Conservation (phyloP, 2,113 vertebrate species). For the Daphoenositta chrysoptera region DNA sequence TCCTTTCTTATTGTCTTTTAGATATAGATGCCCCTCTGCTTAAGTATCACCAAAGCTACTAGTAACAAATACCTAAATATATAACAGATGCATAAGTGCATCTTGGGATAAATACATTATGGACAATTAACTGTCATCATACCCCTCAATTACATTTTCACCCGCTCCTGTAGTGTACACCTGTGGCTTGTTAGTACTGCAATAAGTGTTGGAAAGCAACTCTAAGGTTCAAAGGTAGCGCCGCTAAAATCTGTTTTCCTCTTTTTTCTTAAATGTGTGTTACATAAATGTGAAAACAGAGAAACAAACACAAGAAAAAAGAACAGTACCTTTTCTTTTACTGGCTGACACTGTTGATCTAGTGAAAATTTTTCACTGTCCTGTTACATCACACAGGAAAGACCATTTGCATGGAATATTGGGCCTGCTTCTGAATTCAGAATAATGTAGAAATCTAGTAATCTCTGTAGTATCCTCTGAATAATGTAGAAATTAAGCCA, state of each 20-base stretch:
- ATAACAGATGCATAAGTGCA: conserved; percentile 71
- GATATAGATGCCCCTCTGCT: conserved; percentile 65
- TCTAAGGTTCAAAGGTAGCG: conserved; percentile 68
- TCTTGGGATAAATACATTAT: conserved; percentile 74
- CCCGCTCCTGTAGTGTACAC: conserved; percentile 64
- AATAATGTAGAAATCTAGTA: not conserved
- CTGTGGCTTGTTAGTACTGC: conserved; percentile 72
- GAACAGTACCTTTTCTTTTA: not conserved
- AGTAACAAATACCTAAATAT: conserved; percentile 70
- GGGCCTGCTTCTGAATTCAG: not conserved
- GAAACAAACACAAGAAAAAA: not conserved
- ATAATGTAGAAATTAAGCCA: not conserved
- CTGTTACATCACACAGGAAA: not conserved
- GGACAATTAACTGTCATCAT: conserved; percentile 74
- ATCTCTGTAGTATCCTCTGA: not conserved
- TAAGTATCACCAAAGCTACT: conserved; percentile 63
- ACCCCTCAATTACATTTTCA: conserved; percentile 59
- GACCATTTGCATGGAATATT: not conserved
- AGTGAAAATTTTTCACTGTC: not conserved
- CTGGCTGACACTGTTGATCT: not conserved
- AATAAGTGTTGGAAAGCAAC: conserved; percentile 56
- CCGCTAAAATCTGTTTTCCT: conserved; percentile 57
- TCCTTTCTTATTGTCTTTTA: conserved; percentile 70
- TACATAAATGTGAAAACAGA: conserved; percentile 21
- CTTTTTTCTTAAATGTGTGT: conserved; percentile 6